Percentiles rank a stretch among this genome's conserved stretches.
Evolutionary conservation across 2,888 invertebrate species (phyloP).

Genomic region (Eristalis tenax): DNA sequence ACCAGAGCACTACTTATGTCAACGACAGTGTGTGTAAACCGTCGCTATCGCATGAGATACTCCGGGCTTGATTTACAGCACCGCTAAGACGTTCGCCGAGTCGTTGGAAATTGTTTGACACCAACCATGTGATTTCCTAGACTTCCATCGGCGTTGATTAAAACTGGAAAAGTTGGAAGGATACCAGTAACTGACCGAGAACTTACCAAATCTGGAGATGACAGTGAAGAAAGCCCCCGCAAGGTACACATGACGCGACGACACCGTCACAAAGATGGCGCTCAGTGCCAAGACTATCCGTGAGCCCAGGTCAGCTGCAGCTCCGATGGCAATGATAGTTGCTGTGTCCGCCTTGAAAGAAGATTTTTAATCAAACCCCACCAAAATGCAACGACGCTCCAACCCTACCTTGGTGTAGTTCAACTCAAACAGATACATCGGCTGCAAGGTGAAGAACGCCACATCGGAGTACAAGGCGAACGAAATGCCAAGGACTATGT

Average conservation of each 20-base stretch:
- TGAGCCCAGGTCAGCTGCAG: conserved; percentile 86
- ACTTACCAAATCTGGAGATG: conserved; percentile 86
- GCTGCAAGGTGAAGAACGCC: conserved; percentile 87
- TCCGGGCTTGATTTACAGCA: neutral
- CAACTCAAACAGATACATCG: conserved; percentile 82
- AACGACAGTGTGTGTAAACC: neutral
- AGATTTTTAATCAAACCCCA: neutral
- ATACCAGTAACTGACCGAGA: neutral
- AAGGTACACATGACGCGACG: conserved; percentile 86
- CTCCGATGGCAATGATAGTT: conserved; percentile 86
- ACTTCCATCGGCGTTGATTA: too few relatives aligned
- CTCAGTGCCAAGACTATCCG: conserved; percentile 84
- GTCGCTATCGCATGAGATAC: neutral
- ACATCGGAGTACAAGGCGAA: conserved; percentile 87
- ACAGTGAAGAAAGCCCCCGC: conserved; percentile 85
- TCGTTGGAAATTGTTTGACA: neutral
- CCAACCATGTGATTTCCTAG: neutral
- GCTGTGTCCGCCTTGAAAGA: conserved; percentile 84
- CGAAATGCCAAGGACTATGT: conserved; percentile 87
- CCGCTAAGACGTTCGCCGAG: neutral
- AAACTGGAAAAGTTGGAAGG: too few relatives aligned
- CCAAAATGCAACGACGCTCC: neutral
- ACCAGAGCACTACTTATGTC: neutral
- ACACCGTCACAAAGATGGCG: conserved; percentile 84
- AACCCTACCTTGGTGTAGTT: conserved; percentile 77